Evolutionary conservation across 2,113 vertebrate genomes (phyloP).

Genomic region (Psammodynastes pulverulentus): DNA sequence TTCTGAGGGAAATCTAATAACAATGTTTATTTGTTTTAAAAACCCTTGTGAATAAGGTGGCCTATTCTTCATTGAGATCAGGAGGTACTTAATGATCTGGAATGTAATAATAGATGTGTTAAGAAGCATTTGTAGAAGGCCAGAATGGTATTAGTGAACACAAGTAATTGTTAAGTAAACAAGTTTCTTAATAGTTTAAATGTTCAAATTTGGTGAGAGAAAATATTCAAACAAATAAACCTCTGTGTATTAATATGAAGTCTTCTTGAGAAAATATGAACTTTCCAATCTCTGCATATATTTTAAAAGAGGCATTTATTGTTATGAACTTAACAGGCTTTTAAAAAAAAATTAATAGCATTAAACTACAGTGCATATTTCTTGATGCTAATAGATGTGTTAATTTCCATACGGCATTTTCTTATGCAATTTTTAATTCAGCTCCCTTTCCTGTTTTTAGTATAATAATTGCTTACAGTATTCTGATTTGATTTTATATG

Average conservation of each 20-base stretch:
- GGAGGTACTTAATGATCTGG: background rate
- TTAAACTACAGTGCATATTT: slow-evolving; percentile 69
- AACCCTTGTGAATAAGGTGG: background rate
- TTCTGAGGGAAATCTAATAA: background rate
- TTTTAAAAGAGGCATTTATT: slow-evolving; percentile 57
- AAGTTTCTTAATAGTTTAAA: slow-evolving; percentile 63
- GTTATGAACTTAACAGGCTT: slow-evolving; percentile 36
- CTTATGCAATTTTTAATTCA: slow-evolving; percentile 76
- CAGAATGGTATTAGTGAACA: background rate
- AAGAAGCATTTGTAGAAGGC: background rate
- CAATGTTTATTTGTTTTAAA: background rate
- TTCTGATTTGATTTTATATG: slow-evolving; percentile 74
- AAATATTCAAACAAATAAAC: slow-evolving; percentile 68
- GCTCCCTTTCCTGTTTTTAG: slow-evolving; percentile 70
- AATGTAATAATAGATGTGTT: background rate
- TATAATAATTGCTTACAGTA: slow-evolving; percentile 78
- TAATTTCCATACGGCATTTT: slow-evolving; percentile 75
- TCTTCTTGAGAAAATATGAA: slow-evolving; percentile 52
- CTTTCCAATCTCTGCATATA: slow-evolving; percentile 63
- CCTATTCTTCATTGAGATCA: background rate
- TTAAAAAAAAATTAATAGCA: slow-evolving; percentile 66
- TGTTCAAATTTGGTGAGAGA: slow-evolving; percentile 71
- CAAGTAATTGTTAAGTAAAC: slow-evolving; percentile 8
- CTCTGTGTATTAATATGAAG: slow-evolving; percentile 42
- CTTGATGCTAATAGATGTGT: slow-evolving; percentile 72